These are phyloP conservation scores for Caenorhabditis latens DNA, from an alignment of 1,140 invertebrate genomes.

Conservation along the genomic window DNA sequence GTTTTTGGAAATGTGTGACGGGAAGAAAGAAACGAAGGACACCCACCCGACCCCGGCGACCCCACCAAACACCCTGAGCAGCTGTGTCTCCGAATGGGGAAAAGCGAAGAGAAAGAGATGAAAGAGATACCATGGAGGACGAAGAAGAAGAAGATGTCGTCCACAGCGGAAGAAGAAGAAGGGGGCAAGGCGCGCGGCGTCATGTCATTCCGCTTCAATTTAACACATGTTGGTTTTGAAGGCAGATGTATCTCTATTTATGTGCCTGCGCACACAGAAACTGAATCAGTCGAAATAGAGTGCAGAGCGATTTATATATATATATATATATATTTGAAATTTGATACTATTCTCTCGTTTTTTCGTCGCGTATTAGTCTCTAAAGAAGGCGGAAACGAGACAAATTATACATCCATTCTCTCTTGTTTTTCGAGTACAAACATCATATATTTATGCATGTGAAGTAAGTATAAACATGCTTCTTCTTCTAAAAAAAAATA, in stretches of 20 bases:
- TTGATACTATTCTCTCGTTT: background rate
- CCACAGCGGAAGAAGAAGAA: background rate
- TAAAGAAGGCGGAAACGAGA: background rate
- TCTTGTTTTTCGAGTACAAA: conserved; percentile 10
- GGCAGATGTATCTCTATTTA: background rate
- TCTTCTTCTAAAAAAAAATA: background rate
- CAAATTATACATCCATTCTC: conserved; percentile 3
- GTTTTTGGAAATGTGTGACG: background rate
- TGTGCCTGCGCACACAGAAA: background rate
- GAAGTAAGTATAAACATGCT: conserved; percentile 46
- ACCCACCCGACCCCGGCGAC: background rate
- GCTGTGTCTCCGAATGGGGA: conserved; percentile 23
- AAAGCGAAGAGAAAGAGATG: conserved; percentile 21
- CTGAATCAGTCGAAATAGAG: no score
- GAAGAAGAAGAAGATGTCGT: background rate
- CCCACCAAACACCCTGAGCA: conserved; percentile 23
- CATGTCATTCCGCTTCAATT: conserved; percentile 39
- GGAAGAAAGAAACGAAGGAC: background rate
- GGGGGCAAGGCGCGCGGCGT: background rate
- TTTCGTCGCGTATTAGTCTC: background rate
- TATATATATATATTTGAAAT: no score
- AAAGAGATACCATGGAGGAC: conserved; percentile 30
- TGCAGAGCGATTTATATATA: no score
- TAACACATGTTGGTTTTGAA: conserved; percentile 50
- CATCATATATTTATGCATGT: conserved; percentile 28